phyloP scores from a whole-genome alignment of 2,113 vertebrate genomes.

The Pachypanchax playfairii region DNA sequence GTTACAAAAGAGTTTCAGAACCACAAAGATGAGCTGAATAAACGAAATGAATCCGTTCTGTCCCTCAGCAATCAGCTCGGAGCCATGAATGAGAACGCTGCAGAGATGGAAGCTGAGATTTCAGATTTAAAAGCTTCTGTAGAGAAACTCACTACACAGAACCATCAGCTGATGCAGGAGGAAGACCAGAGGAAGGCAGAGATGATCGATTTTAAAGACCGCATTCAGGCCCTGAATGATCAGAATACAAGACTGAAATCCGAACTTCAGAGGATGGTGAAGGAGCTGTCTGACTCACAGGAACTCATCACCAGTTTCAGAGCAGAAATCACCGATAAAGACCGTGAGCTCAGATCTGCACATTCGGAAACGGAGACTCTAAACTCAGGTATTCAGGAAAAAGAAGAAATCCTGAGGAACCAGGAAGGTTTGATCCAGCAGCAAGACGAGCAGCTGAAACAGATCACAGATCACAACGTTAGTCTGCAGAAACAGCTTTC shows the following conservation, averaged over 20 bases:
- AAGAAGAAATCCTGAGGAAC: constrained; percentile 47
- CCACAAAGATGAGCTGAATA: constrained; percentile 71
- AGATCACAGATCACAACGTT: constrained; percentile 67
- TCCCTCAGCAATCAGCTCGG: constrained; percentile 74
- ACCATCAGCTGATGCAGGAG: constrained; percentile 62
- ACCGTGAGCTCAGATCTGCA: constrained; percentile 62
- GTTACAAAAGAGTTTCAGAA: constrained; percentile 62
- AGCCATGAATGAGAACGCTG: constrained; percentile 65
- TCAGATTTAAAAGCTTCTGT: constrained; percentile 57
- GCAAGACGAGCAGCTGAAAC: constrained; percentile 77
- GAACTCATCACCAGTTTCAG: constrained; percentile 73
- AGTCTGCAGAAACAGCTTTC: constrained; percentile 68
- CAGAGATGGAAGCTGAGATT: constrained; percentile 74
- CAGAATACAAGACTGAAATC: constrained; percentile 78
- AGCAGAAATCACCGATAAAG: constrained; percentile 66
- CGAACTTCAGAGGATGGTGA: constrained; percentile 71
- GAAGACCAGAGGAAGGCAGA: constrained; percentile 63
- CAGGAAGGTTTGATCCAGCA: constrained; percentile 78
- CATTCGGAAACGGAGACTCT: constrained; percentile 72
- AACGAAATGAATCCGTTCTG: constrained; percentile 69
- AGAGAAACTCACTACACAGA: constrained; percentile 68
- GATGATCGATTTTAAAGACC: constrained; percentile 68
- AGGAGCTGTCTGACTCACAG: constrained; percentile 51
- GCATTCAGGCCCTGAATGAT: constrained; percentile 66
- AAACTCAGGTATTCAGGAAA: constrained; percentile 63